phyloP scores from a whole-genome alignment of 2,888 invertebrate genomes.

The Chironomus riparius region DNA sequence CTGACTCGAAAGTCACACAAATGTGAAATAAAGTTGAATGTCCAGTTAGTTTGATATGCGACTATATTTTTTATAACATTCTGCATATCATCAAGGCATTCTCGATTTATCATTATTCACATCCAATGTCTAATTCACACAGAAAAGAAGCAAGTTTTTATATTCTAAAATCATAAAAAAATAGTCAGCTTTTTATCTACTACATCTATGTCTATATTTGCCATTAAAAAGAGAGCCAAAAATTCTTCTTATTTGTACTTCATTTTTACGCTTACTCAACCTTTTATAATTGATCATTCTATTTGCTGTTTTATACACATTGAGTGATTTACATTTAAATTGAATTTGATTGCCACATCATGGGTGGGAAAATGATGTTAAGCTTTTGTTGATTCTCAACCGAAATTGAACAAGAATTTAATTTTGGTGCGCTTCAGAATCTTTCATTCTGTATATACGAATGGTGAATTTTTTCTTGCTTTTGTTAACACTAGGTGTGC shows the following conservation, averaged over 20 bases:
- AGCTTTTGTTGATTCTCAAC: neutral
- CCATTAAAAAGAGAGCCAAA: neutral
- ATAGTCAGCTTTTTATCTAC: neutral
- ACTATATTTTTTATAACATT: too few relatives aligned
- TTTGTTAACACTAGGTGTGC: neutral
- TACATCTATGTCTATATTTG: neutral
- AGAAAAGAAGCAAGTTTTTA: neutral
- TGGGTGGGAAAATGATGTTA: slow-evolving; percentile 1
- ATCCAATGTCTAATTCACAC: too few relatives aligned
- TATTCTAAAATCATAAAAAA: neutral
- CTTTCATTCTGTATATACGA: neutral
- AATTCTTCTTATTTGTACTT: neutral
- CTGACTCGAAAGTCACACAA: too few relatives aligned
- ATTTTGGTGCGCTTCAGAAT: neutral
- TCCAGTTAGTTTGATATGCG: too few relatives aligned
- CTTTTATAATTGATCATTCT: slow-evolving; percentile 8
- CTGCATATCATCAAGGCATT: too few relatives aligned
- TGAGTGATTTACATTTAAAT: slow-evolving; percentile 12
- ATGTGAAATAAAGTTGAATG: too few relatives aligned
- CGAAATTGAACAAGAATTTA: neutral
- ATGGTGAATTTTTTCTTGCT: neutral
- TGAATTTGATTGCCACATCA: slow-evolving; percentile 8
- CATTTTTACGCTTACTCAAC: neutral
- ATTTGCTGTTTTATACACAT: neutral
- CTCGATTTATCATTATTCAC: too few relatives aligned